phyloP scores from a whole-genome alignment of 2,113 vertebrate species.

The Cyphomyrus plagiostoma region DNA sequence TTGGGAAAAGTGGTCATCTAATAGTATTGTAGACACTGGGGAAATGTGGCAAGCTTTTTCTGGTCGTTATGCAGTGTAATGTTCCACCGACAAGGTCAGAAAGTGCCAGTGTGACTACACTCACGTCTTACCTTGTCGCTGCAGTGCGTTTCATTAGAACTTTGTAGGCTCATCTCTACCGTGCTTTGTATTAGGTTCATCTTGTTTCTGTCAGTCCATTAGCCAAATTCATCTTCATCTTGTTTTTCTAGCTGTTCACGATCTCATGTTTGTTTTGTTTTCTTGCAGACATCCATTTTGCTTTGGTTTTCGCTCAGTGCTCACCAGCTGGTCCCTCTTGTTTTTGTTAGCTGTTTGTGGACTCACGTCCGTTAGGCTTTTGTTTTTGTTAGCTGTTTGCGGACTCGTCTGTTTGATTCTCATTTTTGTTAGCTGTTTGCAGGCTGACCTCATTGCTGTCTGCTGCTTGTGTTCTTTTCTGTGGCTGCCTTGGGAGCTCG shows the following conservation, averaged over 20 bases:
- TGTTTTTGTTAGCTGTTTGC: background rate
- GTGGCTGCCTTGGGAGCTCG: background rate
- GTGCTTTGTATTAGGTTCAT: background rate
- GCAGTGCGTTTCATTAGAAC: background rate
- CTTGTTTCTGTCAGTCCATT: background rate
- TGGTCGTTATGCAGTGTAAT: background rate
- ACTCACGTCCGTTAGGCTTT: background rate
- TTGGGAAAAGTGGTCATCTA: slow-evolving; percentile 7
- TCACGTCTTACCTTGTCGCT: too few relatives aligned
- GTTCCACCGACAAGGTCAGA: background rate
- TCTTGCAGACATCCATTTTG: background rate
- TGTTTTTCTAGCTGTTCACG: background rate
- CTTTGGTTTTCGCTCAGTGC: background rate
- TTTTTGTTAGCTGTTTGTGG: background rate
- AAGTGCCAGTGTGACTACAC: background rate
- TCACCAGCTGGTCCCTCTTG: background rate
- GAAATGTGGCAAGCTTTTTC: background rate
- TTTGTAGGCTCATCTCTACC: background rate
- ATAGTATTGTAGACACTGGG: slow-evolving; percentile 16
- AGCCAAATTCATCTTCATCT: background rate
- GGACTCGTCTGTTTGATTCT: background rate
- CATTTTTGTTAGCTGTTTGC: background rate
- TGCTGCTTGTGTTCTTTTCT: background rate
- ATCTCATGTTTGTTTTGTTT: background rate
- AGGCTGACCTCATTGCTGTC: background rate